Evolutionary conservation across 2,797 vertebrate species (phyloP), one percentile per base, ranked within the genome.

Genomic region (Okamejei kenojei): DNA sequence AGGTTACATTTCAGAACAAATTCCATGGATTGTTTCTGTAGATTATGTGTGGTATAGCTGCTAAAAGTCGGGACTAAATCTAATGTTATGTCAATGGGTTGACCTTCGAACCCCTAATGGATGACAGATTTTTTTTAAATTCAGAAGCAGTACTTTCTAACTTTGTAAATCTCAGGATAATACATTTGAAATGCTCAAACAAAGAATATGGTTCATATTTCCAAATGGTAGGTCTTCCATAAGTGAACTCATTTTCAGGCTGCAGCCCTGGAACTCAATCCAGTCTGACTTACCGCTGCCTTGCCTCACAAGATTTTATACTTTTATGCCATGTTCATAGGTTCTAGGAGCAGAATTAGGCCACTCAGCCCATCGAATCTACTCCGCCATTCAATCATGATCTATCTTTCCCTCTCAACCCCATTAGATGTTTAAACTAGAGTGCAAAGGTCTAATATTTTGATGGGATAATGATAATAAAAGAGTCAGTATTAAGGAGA

Each of bases 161-260:
- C 21, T 91, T 91, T 91, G 71, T 71, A 91, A 91, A 71, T 74
- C 65, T 71, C 90, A 73, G 90, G 90, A 91, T 35, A 74, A 91
- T 73, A 38, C 38, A 21, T 38, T 73, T 15, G 6, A 54, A 91
- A 91, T 45, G 61, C 35, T 38, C 88, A 74, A 91, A 74, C 23
- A 91, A 91, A 73, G 38, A 7, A 21, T 21, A 21, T 74, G 32
- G 32, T 74, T 91, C 45, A 45, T 23, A 21, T 74, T 45, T 35
- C 26, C 45, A 91, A 11, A 26, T 73, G 32, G 38, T 73, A 71
- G 26, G 35, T 73, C 32, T 71, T 91, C 38, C 65, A 91, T 91
- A 71, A 91, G 15, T 74, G 3, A 74, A 13, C 21, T 91, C 19
- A 91, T 74, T 74, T 54, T 74, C 26, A 74, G 11, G 21, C 23